Evolutionary conservation across 2,888 invertebrate species (phyloP).

Genomic region (Dioctria rufipes): DNA sequence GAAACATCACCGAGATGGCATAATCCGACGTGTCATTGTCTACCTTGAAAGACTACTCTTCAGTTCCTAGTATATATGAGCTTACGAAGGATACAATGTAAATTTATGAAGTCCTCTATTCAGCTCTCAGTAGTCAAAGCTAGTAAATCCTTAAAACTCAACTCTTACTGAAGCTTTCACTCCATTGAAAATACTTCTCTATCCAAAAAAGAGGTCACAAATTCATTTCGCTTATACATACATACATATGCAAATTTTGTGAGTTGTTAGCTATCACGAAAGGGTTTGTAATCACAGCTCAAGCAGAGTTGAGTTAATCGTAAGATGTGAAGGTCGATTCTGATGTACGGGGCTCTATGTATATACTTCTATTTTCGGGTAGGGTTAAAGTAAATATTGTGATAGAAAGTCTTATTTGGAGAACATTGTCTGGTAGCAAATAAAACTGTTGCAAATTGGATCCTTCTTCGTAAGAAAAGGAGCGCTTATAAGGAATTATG

Average conservation of each 20-base stretch:
- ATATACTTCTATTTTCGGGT: slow-evolving; percentile 26
- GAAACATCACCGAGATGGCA: slow-evolving; percentile 2
- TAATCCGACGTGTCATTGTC: slow-evolving; percentile 35
- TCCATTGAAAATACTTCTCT: slow-evolving; percentile 26
- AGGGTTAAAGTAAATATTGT: slow-evolving; percentile 46
- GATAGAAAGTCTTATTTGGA: slow-evolving; percentile 52
- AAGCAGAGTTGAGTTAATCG: slow-evolving; percentile 39
- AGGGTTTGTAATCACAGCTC: slow-evolving; percentile 45
- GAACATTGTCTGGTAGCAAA: slow-evolving; percentile 50
- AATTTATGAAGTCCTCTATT: slow-evolving; percentile 38
- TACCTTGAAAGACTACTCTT: slow-evolving; percentile 1
- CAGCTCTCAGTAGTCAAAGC: not conserved
- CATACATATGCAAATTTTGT: slow-evolving; percentile 52
- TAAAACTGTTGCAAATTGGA: slow-evolving; percentile 51
- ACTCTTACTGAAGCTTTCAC: slow-evolving; percentile 20
- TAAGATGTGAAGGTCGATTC: slow-evolving; percentile 50
- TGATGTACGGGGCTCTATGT: slow-evolving; percentile 7
- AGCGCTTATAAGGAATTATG: slow-evolving; percentile 35
- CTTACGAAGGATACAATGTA: slow-evolving; percentile 19
- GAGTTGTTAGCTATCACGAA: slow-evolving; percentile 29
- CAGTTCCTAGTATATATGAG: not conserved
- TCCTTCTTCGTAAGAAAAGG: slow-evolving; percentile 40
- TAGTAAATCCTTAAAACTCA: slow-evolving; percentile 24
- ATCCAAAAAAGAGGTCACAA: slow-evolving; percentile 30
- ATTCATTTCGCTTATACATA: slow-evolving; percentile 52